Base-by-base conservation (phyloP, 2,797 vertebrate genomes). In the Ctenopoma multispine region DNA sequence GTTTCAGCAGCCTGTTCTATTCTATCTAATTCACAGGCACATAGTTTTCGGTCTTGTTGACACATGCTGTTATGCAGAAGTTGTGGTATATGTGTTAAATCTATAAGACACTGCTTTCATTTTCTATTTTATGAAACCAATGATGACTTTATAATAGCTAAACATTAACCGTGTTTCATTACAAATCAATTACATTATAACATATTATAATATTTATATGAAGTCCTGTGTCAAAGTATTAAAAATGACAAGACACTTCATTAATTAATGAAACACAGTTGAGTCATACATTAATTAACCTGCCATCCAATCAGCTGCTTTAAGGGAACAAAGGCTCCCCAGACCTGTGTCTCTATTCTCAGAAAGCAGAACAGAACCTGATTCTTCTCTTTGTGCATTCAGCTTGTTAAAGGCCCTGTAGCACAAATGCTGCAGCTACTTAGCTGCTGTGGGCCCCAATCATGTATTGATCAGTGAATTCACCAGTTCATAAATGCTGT, bases 331-430 rank as follows among this genome's bases (percentile, higher is more conserved):
- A 46, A 23, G 15, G 24, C 31, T 66, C 47, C 50, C n/a, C 58
- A 18, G 21, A 43, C 63, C 51, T 38, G 44, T 23, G 57, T 17
- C 36, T 38, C 41, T 18, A 34, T 23, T 1, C 15, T 50, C 4
- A 4, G 13, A 50, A 36, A 53, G 31, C 18, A 57, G 21, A 59
- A 61, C 49, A 62, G n/a, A 8, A 62, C 34, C 60, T 41, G 68
- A 43, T 54, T 78, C 58, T 53, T 44, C 31, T 49, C 53, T 76
- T 59, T 74, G 14, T 50, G 43, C 29, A 9, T 18, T 10, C 23
- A 51, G 49, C 58, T 71, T 20, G 20, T 58, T 44, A 27, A 54
- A 47, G 24, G 24, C 24, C 27, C 21, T 59, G 10, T 31, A 23
- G 51, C 40, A 23, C 15, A 17, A 36, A n/a, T 31, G 4, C 38